A percentile compares a stretch with the other conserved stretches of the same genome.
Conservation (phyloP, 2,797 vertebrate species). For the Falco biarmicus region DNA sequence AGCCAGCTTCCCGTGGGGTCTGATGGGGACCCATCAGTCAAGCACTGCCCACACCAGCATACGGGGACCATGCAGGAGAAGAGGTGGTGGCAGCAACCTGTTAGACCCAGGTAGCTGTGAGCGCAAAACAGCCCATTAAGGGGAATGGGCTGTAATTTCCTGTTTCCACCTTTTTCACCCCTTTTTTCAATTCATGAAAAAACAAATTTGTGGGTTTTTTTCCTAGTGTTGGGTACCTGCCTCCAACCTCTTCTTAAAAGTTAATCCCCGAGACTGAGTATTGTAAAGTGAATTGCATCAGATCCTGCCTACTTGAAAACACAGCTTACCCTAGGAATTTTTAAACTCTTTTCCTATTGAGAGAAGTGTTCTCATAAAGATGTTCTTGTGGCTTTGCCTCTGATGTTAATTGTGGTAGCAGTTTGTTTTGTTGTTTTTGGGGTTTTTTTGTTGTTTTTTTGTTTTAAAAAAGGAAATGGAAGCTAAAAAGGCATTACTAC, state of each 20-base stretch:
- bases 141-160: background rate
- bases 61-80: background rate
- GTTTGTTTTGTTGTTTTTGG: background rate
- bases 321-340: background rate
- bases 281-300: background rate
- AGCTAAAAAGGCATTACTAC: background rate
- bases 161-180: background rate
- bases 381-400: background rate
- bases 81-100: background rate
- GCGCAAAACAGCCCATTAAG: background rate
- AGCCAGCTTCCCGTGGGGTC: background rate
- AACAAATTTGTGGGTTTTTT: background rate
- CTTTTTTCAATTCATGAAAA: background rate
- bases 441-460: background rate
- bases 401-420: background rate
- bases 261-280: background rate
- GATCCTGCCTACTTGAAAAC: slow-evolving; percentile 2
- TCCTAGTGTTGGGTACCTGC: background rate
- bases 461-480: background rate
- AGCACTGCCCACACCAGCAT: background rate
- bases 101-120: background rate
- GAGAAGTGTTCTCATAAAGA: background rate
- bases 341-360: background rate
- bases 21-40: fast-evolving
- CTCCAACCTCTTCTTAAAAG: background rate